A percentile compares a stretch with the other conserved stretches of the same genome.
These are phyloP conservation scores for Plagiodera versicolora DNA, from an alignment of 2,888 invertebrate species.

Conservation along the genomic window DNA sequence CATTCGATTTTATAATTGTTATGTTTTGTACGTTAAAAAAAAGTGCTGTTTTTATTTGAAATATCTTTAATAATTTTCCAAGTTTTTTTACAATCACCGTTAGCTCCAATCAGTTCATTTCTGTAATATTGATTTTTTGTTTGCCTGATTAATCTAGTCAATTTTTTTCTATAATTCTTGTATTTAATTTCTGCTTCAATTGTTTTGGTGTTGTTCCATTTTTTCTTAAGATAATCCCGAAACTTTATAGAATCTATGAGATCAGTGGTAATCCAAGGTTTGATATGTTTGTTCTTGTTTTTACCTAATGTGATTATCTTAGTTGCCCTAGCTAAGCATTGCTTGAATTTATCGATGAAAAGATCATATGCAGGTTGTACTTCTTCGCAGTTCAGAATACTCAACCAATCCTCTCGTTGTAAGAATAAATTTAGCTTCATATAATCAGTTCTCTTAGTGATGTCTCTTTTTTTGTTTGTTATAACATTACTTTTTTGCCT, in stretches of 20 bases:
- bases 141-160: not conserved
- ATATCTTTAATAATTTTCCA: not conserved
- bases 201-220: not conserved
- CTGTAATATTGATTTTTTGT: conserved; percentile 8
- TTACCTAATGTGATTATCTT: not conserved
- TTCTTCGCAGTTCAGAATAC: not conserved
- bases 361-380: conserved; percentile 6
- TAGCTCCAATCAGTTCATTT: not conserved
- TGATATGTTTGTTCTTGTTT: conserved; percentile 2
- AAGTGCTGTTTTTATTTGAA: not conserved
- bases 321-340: not conserved
- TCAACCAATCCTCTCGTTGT: conserved; percentile 4
- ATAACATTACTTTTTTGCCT: not conserved
- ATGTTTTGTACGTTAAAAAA: not conserved
- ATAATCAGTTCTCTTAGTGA: not conserved
- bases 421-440: not conserved
- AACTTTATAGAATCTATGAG: not conserved
- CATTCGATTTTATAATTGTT: not conserved
- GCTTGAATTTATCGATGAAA: conserved; percentile 2
- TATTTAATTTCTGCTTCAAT: not conserved
- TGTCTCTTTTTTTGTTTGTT: not conserved
- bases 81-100: conserved; percentile 5
- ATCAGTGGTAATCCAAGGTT: conserved; percentile 4
- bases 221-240: conserved; percentile 4
- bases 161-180: not conserved